Evolutionary conservation across 1,140 invertebrate species (phyloP), one percentile per base, ranked within the genome.

Genomic region (Magallana gigas): DNA sequence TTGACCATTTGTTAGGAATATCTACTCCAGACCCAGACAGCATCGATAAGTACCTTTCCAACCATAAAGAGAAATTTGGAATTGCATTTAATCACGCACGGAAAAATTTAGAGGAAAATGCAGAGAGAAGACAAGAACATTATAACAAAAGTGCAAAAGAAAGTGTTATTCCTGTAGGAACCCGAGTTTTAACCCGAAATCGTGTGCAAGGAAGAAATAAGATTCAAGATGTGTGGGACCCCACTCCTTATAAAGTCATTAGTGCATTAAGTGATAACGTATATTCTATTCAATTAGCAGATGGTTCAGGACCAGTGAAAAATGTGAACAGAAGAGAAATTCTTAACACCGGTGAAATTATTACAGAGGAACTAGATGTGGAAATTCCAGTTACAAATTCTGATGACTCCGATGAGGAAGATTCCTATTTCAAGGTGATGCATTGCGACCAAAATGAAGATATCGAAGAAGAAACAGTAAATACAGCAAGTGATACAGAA

Each of bases 171-270:
- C 11, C 84, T 18, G 48, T 85, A 36, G 84, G 84, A 64, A 48
- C 84, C 16, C 23, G 84, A 56, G 84, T 85, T 48, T 85, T 85
- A 62, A 62, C 56, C 18, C 23, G 84, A 18, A 71, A 71, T 48
- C 36, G 36, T 48, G 36, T 48, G 5, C 36, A 48, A 48, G 36
- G 36, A 48, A 48, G 36, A 1, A 64, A 85, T 18, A 36, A 81
- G 12, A 81, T 81, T 81, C 80, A 81, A 48, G 80, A 81, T 36
- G 23, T 48, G 12, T 81, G 80, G 80, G 80, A 81, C 48, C 48
- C 80, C 0, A 81, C 80, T 18, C 80, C 80, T 9, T 81, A 81
- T 23, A 81, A 81, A 81, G 80, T 81, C 2, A n/a, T 81, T 56
- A 23, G 9, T 57, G 4, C 9, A 8, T 36, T 57, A 23, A 11